Evolutionary conservation across 2,113 vertebrate species (phyloP).

Genomic region (Anthoscopus minutus): DNA sequence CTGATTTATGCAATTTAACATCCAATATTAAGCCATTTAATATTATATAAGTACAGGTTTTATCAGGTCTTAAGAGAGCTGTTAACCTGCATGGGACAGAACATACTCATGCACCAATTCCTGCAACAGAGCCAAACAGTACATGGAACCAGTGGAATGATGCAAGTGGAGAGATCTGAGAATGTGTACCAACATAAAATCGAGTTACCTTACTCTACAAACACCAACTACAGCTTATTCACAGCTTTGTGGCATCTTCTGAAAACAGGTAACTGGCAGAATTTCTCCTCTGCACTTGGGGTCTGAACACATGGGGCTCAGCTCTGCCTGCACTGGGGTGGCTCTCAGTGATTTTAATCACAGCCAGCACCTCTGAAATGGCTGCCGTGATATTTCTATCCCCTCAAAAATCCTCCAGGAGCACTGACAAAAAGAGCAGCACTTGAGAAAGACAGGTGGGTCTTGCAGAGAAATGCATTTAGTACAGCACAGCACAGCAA

Average conservation of each 20-base stretch:
- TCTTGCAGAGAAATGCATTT: background rate
- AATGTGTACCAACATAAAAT: fast-evolving
- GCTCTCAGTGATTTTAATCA: background rate
- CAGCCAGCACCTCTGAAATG: background rate
- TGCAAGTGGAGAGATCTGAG: background rate
- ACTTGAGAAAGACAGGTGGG: fast-evolving
- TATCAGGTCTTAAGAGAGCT: background rate
- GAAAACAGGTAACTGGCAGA: background rate
- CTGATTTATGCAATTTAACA: background rate
- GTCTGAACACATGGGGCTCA: fast-evolving
- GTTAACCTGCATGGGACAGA: background rate
- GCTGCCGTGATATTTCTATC: fast-evolving
- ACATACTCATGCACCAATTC: background rate
- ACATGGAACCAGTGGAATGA: background rate
- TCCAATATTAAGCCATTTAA: background rate
- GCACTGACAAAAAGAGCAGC: background rate
- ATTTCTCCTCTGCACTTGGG: background rate
- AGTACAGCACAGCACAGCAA: no score
- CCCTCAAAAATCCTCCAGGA: background rate
- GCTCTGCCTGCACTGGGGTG: background rate
- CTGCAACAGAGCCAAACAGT: background rate
- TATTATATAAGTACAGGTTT: background rate
- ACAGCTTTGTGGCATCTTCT: background rate
- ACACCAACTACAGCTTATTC: background rate
- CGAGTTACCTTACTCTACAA: background rate